Evolutionary conservation across 92 coral and sea anemone species (phyloP).

Genomic region (Galaxea fascicularis): DNA sequence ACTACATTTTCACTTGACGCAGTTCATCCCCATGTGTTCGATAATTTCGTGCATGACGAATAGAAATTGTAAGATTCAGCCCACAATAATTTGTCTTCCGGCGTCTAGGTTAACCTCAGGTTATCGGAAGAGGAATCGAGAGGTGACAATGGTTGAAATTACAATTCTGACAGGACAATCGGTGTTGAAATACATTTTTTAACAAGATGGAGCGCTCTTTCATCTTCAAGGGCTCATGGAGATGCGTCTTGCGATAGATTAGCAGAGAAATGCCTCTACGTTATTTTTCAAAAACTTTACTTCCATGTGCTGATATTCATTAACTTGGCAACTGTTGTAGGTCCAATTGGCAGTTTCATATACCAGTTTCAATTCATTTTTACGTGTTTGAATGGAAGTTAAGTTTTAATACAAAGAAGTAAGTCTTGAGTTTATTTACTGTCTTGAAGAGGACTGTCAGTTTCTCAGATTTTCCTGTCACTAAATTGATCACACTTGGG

Average conservation of each 20-base stretch:
- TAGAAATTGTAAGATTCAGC: background rate
- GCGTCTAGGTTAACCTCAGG: constrained; percentile 1
- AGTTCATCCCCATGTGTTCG: background rate
- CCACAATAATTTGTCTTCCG: too few species aligned
- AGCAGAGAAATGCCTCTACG: background rate
- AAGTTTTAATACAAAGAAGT: background rate
- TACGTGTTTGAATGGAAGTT: too few species aligned
- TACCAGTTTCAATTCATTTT: too few species aligned
- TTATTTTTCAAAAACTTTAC: background rate
- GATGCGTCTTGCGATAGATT: background rate
- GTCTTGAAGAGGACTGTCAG: background rate
- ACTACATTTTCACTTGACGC: background rate
- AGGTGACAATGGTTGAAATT: constrained; percentile 12
- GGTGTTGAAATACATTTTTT: constrained; percentile 29
- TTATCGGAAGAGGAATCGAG: background rate
- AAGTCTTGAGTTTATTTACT: too few species aligned
- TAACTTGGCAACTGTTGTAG: background rate
- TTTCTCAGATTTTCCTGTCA: background rate
- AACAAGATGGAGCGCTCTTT: background rate
- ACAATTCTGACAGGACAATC: background rate
- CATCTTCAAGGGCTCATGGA: background rate
- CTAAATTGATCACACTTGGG: background rate
- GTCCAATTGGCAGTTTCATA: background rate
- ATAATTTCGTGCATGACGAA: background rate
- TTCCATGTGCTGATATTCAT: background rate